phyloP scores from a whole-genome alignment of 2,113 vertebrate genomes.

The Loxodonta africana region DNA sequence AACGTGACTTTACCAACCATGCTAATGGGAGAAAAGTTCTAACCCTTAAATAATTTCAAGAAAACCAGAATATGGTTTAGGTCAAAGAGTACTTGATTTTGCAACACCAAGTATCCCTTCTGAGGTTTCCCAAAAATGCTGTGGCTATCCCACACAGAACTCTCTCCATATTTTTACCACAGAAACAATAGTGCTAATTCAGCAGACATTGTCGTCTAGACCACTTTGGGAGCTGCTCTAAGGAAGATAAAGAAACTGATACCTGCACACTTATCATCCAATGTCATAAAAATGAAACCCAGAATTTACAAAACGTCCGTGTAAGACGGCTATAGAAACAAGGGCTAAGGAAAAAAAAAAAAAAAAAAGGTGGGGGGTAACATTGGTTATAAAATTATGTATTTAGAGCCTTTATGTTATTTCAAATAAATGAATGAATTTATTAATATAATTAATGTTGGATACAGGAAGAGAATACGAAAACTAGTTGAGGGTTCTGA shows the following conservation, averaged over 20 bases:
- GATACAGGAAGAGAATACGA: neutral
- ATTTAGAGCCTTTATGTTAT: neutral
- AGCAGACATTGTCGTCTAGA: constrained; percentile 34
- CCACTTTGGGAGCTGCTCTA: neutral
- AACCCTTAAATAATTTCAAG: constrained; percentile 77
- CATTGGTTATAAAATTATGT: neutral
- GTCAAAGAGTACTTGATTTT: constrained; percentile 78
- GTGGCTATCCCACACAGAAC: constrained; percentile 63
- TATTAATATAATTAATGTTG: neutral
- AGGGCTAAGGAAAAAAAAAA: neutral
- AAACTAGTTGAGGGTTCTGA: neutral
- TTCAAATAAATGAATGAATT: constrained; percentile 21
- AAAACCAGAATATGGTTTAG: constrained; percentile 78
- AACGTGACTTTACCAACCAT: constrained; percentile 73
- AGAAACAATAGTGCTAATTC: constrained; percentile 70
- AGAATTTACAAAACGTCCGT: neutral
- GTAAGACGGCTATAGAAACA: neutral
- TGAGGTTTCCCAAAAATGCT: constrained; percentile 75
- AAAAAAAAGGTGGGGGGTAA: too few relatives aligned
- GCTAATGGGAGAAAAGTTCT: constrained; percentile 62
- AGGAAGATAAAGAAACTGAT: constrained; percentile 29
- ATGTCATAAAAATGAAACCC: neutral
- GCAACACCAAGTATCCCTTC: constrained; percentile 72
- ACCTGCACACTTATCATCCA: neutral
- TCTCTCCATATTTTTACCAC: constrained; percentile 49